Conservation (phyloP, 2,113 vertebrate genomes). For the Oxygymnocypris stewartii region DNA sequence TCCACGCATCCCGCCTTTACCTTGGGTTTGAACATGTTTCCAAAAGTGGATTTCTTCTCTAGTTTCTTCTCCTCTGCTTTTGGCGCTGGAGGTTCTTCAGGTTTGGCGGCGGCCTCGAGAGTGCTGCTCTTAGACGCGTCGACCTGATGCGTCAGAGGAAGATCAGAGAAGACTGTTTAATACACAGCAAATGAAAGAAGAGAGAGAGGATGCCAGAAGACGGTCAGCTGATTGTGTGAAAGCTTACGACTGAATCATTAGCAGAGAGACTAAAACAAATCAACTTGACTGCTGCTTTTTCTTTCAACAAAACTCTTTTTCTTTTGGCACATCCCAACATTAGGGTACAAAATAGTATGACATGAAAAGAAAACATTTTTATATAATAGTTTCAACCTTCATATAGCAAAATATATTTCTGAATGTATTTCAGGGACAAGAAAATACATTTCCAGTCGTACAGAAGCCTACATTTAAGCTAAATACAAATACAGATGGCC, state of each 20-base stretch:
- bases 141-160: conserved; percentile 63
- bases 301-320: no score
- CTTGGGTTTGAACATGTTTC: conserved; percentile 74
- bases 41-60: conserved; percentile 62
- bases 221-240: not conserved
- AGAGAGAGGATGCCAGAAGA: not conserved
- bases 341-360: not conserved
- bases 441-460: no score
- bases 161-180: conserved; percentile 37
- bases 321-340: not conserved
- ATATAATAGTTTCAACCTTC: no score
- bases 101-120: conserved; percentile 71
- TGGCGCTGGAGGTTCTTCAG: conserved; percentile 63
- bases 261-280: not conserved
- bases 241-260: not conserved
- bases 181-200: not conserved
- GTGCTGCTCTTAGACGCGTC: conserved; percentile 73
- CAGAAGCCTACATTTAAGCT: no score
- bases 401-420: no score
- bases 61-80: conserved; percentile 67
- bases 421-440: no score
- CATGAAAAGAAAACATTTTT: no score
- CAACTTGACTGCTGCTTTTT: not conserved
- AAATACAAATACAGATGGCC: no score
- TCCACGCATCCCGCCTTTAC: conserved; percentile 58